Conservation (phyloP, 2,113 vertebrate species). For the Cariama cristata region DNA sequence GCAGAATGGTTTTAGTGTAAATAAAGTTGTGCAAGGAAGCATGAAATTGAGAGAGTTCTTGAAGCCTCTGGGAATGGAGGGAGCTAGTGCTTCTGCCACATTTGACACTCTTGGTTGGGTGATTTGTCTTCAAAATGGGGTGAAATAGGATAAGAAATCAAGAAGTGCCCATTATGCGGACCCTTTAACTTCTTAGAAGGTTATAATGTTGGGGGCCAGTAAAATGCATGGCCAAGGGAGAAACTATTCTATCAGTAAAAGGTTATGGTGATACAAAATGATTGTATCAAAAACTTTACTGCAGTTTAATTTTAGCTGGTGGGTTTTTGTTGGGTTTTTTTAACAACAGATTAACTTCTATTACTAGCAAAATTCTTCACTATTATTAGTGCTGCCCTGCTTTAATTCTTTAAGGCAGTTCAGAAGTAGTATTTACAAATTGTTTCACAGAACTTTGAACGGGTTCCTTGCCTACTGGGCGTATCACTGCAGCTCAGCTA, state of each 20-base stretch:
- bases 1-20: slow-evolving; percentile 76
- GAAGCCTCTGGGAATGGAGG: slow-evolving; percentile 66
- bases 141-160: slow-evolving; percentile 61
- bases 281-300: not conserved
- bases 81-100: slow-evolving; percentile 65
- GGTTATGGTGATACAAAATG: not conserved
- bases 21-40: slow-evolving; percentile 80
- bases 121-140: slow-evolving; percentile 69
- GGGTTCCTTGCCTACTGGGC: not conserved
- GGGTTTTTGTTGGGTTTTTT: not conserved
- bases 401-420: not conserved
- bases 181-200: slow-evolving; percentile 32
- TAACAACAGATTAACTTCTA: not conserved
- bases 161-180: slow-evolving; percentile 6
- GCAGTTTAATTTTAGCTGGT: not conserved
- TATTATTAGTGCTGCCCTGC: not conserved
- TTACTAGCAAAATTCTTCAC: not conserved
- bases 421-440: not conserved
- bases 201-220: not conserved
- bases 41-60: slow-evolving; percentile 82
- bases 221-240: not conserved
- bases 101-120: slow-evolving; percentile 56
- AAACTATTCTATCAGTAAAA: not conserved
- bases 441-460: not conserved
- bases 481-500: not conserved